Base-by-base conservation (phyloP, 2,113 vertebrate species). In the Oceanodroma tethys region DNA sequence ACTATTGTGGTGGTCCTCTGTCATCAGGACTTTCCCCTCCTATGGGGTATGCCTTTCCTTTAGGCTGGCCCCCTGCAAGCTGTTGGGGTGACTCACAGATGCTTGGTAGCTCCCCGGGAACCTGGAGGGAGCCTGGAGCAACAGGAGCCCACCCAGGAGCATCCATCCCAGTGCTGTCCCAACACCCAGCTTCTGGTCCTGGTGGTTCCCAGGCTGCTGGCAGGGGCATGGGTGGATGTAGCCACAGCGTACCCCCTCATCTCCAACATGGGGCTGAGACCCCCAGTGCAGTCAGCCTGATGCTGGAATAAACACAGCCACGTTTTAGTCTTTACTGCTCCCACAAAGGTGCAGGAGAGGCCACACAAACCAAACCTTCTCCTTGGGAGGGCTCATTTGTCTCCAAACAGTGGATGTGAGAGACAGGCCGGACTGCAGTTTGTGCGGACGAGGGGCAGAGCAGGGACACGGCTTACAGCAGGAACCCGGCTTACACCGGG, bases 181-280 rank as follows among this genome's bases (percentile, higher is more conserved):
- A 48, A 6, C 4, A 2, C 32, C 19, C 27, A 58, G 53, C 27
- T 38, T 42, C 72, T 86, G 62, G 53, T 90, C 21, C 26, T 86
- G n/a, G 38, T 42, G 36, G 7, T 18, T 56, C 12, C 59, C 10
- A 4, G 8, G 36, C 38, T 59, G 40, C 26, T 4, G 1, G 13
- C 42, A 55, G n/a, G 48, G 34, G 29, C 53, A 58, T 0, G 0
- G 23, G 9, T 65, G 6, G 38, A n/a, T 38, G 26, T 4, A 79
- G 38, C 30, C 14, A 70, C 32, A 58, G 59, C n/a, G 62, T 29
- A 42, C 12, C 6, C 13, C 23, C 23, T 47, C 27, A 21, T 27
- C 9, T 32, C 29, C 38, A 78, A 11, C 3, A 1, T 0, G 11
- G 50, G 55, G 25, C 52, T 0, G 0, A 87, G n/a, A 52, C 9